A percentile compares a stretch with the other conserved stretches of the same genome.
These are phyloP conservation scores for Epinephelus fuscoguttatus DNA, from an alignment of 2,113 vertebrate species.

Conservation along the genomic window DNA sequence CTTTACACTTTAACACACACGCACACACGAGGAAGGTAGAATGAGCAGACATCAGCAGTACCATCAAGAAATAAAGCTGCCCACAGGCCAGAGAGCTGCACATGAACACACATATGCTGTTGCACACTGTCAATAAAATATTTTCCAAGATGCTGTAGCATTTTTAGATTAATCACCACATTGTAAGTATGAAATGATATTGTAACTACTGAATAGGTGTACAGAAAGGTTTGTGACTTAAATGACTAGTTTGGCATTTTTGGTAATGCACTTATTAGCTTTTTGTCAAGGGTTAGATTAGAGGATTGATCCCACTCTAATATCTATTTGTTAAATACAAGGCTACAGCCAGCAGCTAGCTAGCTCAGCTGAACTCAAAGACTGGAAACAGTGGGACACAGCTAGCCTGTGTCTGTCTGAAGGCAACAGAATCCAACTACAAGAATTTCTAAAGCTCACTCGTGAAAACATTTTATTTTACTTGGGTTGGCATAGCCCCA, in stretches of 20 bases:
- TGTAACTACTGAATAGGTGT: neutral
- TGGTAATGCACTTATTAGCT: neutral
- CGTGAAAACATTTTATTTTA: neutral
- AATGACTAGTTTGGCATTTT: neutral
- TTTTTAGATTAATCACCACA: neutral
- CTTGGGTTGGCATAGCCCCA: too few relatives aligned
- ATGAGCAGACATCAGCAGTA: conserved; percentile 28
- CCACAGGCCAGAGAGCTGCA: conserved; percentile 33
- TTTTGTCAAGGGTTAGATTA: neutral
- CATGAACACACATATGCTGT: conserved; percentile 29
- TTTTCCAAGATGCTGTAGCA: neutral
- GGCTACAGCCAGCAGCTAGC: neutral
- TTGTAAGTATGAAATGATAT: neutral
- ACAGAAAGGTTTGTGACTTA: neutral
- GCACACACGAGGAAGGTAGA: conserved; percentile 28
- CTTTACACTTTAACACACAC: conserved; percentile 40
- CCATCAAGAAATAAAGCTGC: conserved; percentile 29
- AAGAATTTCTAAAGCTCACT: neutral
- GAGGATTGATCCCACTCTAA: neutral
- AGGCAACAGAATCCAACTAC: neutral
- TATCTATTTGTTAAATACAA: neutral
- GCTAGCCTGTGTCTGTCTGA: neutral
- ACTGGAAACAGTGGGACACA: neutral
- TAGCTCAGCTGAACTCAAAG: neutral
- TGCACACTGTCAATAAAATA: conserved; percentile 17